A percentile compares a stretch with the other conserved stretches of the same genome.
Evolutionary conservation across 2,113 vertebrate species (phyloP).

Genomic region (Phocoena sinus): DNA sequence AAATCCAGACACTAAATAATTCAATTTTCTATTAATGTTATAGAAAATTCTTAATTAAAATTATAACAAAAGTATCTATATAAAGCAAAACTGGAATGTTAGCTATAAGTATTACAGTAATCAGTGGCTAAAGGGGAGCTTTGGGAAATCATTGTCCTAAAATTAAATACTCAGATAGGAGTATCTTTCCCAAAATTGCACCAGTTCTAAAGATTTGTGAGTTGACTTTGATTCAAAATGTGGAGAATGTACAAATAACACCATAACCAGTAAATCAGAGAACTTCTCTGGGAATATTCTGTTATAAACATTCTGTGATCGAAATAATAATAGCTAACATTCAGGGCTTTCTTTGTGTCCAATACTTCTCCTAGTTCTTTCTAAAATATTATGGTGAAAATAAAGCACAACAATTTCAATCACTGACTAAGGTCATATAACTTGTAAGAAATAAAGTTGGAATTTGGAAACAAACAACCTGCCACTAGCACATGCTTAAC

Average conservation of each 20-base stretch:
- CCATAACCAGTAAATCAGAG: background rate
- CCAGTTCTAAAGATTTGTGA: background rate
- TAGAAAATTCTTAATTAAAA: background rate
- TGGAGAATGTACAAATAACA: background rate
- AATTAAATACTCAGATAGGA: background rate
- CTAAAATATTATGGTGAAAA: background rate
- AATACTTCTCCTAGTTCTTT: background rate
- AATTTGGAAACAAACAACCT: background rate
- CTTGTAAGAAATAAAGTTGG: background rate
- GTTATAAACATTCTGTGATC: background rate
- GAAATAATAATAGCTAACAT: background rate
- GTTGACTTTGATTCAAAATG: background rate
- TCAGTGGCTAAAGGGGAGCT: background rate
- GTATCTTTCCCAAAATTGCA: background rate
- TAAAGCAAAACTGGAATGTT: background rate
- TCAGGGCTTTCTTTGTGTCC: background rate
- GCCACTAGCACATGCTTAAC: background rate
- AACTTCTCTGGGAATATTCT: background rate
- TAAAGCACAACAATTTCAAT: background rate
- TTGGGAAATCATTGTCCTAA: background rate
- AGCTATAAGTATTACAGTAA: background rate
- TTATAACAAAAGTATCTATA: background rate
- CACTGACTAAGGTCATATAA: background rate
- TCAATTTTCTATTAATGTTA: background rate
- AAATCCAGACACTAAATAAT: background rate